Percentiles rank a stretch among this genome's conserved stretches.
These are phyloP conservation scores for Sylvia borin DNA, from an alignment of 2,797 vertebrate species.

Conservation along the genomic window DNA sequence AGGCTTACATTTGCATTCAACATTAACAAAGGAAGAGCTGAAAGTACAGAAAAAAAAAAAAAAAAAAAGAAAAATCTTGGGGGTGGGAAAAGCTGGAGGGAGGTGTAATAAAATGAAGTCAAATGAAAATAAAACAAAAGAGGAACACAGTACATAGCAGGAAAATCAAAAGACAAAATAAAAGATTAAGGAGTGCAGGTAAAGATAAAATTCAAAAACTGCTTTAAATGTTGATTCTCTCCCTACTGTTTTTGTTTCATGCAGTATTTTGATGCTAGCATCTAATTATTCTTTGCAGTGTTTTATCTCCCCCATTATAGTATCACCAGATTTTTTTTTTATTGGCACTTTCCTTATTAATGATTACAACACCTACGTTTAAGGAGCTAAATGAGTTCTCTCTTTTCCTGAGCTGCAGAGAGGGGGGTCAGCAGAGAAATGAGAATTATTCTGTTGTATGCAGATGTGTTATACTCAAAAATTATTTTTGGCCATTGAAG, in stretches of 20 bases:
- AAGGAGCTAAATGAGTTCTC: slow-evolving; percentile 72
- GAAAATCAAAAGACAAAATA: slow-evolving; percentile 68
- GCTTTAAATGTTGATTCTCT: slow-evolving; percentile 68
- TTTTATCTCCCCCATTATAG: slow-evolving; percentile 76
- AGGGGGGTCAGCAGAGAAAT: slow-evolving; percentile 46
- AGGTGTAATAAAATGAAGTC: slow-evolving; percentile 47
- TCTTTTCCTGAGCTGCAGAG: slow-evolving; percentile 51
- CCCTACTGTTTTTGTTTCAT: slow-evolving; percentile 73
- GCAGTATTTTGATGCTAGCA: slow-evolving; percentile 71
- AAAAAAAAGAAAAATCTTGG: not conserved
- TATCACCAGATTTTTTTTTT: slow-evolving; percentile 73
- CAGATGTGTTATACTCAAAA: slow-evolving; percentile 13
- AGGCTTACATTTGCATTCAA: not conserved
- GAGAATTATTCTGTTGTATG: slow-evolving; percentile 46
- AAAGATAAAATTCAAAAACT: slow-evolving; percentile 67
- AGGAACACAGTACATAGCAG: slow-evolving; percentile 13
- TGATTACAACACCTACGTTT: slow-evolving; percentile 72
- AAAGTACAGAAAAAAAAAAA: not conserved
- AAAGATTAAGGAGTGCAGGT: slow-evolving; percentile 69
- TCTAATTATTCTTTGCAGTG: slow-evolving; percentile 73
- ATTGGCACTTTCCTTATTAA: slow-evolving; percentile 74
- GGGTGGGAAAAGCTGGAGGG: slow-evolving; percentile 23
- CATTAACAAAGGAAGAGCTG: slow-evolving; percentile 50
- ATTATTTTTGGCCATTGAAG: slow-evolving; percentile 37
- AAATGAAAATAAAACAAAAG: slow-evolving; percentile 60